Conservation (phyloP, 2,888 invertebrate genomes). For the Galerucella nymphaeae region DNA sequence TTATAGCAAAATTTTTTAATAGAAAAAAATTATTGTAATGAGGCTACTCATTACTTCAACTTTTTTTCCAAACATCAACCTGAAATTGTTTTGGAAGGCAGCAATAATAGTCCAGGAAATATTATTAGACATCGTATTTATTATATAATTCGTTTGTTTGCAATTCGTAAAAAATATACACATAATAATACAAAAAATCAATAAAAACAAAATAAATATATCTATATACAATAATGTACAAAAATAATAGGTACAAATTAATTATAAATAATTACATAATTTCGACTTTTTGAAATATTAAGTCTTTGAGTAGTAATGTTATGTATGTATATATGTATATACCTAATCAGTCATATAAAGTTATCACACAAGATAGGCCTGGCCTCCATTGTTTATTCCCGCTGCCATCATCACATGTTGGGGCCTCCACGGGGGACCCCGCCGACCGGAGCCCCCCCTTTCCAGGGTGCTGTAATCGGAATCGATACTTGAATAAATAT, state of each 20-base stretch:
- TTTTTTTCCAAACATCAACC: neutral
- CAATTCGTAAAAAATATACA: constrained; percentile 66
- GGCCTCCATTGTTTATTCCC: constrained; percentile 67
- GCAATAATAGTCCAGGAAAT: neutral
- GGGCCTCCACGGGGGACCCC: constrained; percentile 70
- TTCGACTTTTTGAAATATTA: constrained; percentile 47
- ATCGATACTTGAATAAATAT: constrained; percentile 91
- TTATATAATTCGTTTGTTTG: constrained; percentile 62
- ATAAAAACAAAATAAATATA: constrained; percentile 65
- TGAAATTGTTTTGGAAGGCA: neutral
- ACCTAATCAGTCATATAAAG: constrained; percentile 64
- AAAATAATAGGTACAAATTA: constrained; percentile 63
- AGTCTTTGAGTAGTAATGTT: constrained; percentile 41
- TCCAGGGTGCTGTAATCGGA: constrained; percentile 88
- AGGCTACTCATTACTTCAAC: neutral
- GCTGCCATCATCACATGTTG: constrained; percentile 62
- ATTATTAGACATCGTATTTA: constrained; percentile 64
- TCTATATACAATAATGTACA: constrained; percentile 66
- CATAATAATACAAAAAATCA: constrained; percentile 65
- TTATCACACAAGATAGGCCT: constrained; percentile 79
- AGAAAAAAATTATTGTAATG: neutral
- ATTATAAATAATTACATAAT: constrained; percentile 53
- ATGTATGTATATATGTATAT: constrained; percentile 46
- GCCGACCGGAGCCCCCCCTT: constrained; percentile 69
- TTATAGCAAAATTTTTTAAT: neutral